Evolutionary conservation across 2,888 invertebrate species (phyloP).

Genomic region (Euplexia lucipara): DNA sequence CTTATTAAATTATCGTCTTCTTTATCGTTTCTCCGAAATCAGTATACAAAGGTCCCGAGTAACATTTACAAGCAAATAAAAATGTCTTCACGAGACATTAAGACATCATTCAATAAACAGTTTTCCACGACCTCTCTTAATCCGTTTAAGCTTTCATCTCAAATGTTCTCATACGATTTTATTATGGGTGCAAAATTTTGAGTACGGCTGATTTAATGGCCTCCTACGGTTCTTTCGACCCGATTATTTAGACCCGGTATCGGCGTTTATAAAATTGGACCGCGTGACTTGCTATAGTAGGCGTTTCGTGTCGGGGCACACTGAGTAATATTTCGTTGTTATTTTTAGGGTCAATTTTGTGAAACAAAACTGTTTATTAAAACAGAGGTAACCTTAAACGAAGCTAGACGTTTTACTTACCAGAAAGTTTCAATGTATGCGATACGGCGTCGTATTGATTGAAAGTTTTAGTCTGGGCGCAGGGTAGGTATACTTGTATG

Average conservation of each 20-base stretch:
- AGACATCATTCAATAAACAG: constrained; percentile 13
- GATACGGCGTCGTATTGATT: not conserved
- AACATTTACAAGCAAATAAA: constrained; percentile 4
- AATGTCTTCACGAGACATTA: constrained; percentile 18
- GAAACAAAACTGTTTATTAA: not conserved
- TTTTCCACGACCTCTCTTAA: constrained; percentile 10
- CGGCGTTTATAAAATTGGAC: constrained; percentile 83
- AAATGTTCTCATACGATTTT: constrained; percentile 33
- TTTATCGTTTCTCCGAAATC: constrained; percentile 1
- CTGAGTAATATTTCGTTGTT: constrained; percentile 34
- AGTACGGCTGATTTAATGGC: constrained; percentile 25
- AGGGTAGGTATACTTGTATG: no score
- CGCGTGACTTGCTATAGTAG: constrained; percentile 85
- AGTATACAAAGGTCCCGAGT: constrained; percentile 7
- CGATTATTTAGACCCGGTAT: constrained; percentile 78
- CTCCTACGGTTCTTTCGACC: constrained; percentile 47
- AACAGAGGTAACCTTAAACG: not conserved
- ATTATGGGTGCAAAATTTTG: constrained; percentile 29
- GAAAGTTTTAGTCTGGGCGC: not conserved
- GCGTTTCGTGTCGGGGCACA: constrained; percentile 64
- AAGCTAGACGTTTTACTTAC: not conserved
- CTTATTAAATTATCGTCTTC: not conserved
- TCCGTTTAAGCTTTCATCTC: constrained; percentile 29
- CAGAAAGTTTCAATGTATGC: not conserved
- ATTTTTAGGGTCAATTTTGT: not conserved